Evolutionary conservation across 1,140 invertebrate genomes (phyloP).

Genomic region (Sinella curviseta): DNA sequence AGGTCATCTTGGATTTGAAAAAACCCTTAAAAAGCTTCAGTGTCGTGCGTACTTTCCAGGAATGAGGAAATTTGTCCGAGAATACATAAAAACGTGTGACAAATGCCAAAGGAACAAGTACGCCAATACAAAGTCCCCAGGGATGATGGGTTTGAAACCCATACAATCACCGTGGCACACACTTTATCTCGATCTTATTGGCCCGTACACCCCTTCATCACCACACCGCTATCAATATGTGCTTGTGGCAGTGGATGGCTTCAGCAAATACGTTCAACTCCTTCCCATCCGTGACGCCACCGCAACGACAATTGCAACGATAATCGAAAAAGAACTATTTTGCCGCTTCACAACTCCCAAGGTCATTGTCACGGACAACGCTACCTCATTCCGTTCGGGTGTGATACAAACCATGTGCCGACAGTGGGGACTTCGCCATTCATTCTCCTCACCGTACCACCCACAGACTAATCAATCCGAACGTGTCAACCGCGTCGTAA

Average conservation of each 20-base stretch:
- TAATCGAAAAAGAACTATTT: constrained; percentile 49
- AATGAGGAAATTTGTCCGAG: no score
- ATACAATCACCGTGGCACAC: no score
- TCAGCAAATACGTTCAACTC: constrained; percentile 53
- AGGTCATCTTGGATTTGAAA: constrained; percentile 30
- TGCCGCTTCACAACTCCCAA: constrained; percentile 1
- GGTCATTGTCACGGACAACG: constrained; percentile 17
- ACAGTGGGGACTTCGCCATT: constrained; percentile 8
- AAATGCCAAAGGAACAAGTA: no score
- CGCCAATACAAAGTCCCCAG: no score
- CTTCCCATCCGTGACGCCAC: constrained; percentile 48
- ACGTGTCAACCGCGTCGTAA: no score
- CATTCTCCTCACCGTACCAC: no score
- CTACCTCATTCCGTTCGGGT: neutral
- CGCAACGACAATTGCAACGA: constrained; percentile 50
- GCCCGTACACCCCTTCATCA: constrained; percentile 33
- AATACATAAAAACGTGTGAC: no score
- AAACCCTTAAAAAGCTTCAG: constrained; percentile 25
- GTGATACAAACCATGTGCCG: constrained; percentile 11
- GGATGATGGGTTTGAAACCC: no score
- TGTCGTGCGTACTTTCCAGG: no score
- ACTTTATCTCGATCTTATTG: constrained; percentile 59
- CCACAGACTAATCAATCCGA: no score
- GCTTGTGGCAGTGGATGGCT: constrained; percentile 53
- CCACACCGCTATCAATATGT: constrained; percentile 44